Evolutionary conservation across 2,797 vertebrate genomes (phyloP), one percentile per base, ranked within the genome.

Genomic region (Gadopsis bispinosus): DNA sequence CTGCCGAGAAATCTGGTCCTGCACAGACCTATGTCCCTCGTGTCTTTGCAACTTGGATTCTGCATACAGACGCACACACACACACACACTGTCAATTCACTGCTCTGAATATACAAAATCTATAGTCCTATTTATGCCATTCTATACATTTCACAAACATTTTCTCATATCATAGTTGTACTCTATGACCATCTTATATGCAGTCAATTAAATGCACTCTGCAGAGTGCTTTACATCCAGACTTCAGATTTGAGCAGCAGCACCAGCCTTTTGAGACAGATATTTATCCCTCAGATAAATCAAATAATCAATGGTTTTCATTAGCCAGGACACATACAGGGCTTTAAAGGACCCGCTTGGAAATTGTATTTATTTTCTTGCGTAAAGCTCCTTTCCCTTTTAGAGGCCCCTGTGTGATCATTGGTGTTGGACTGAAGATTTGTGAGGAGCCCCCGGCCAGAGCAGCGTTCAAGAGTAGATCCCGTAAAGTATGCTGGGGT

Each of bases 351-450:
- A 53, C 77, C 66, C 31, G 33, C 68, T 79, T 87, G 68, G 63
- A 90, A 83, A 85, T 91, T 77, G 88, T 92, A 81, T 91, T 93
- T 90, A 89, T 91, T 93, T 93, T 91, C 73, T 73, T 68, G 71
- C 65, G 75, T 83, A 83, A 91, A 91, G 89, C 89, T 56, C 69
- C 80, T 86, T 88, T 85, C 87, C 80, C 89, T 85, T 90, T 93
- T 80, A 84, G 88, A 88, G 89, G 90, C 90, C 91, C 85, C 84
- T 3, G 84, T 90, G 87, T 94, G 91, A 92, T 94, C 85, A 77
- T 83, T 90, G 87, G 83, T 85, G 89, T 85, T 85, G 81, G 88
- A 60, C 86, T 83, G 79, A 88, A 93, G 91, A 93, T 94, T 95
- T 93, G 93, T 91, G 91, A 87, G 90, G 83, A 86, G 89, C 85